These are phyloP conservation scores for Drosophila planitibia DNA, from an alignment of 2,888 invertebrate species.

Conservation along the genomic window DNA sequence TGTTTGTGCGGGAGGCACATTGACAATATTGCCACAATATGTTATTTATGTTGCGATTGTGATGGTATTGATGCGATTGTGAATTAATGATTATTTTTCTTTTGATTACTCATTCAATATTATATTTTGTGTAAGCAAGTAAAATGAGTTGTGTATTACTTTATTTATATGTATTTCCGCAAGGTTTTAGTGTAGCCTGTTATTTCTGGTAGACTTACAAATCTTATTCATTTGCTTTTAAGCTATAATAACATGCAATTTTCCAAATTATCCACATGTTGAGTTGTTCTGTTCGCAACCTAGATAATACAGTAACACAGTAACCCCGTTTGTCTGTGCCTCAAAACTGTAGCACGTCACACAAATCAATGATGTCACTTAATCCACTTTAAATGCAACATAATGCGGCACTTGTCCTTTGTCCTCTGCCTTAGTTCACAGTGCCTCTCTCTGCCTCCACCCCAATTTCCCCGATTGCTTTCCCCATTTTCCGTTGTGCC, in stretches of 20 bases:
- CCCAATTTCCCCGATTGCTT: constrained; percentile 6
- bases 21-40: constrained; percentile 11
- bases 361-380: constrained; percentile 75
- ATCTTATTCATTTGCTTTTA: neutral
- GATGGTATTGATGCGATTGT: neutral
- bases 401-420: constrained; percentile 59
- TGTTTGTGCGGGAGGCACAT: neutral
- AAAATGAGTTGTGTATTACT: neutral
- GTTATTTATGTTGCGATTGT: neutral
- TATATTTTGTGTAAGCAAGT: neutral
- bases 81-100: neutral
- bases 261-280: neutral
- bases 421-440: constrained; percentile 16
- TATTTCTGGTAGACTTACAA: neutral
- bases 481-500: constrained; percentile 42
- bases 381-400: constrained; percentile 51
- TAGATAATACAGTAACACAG: constrained; percentile 12
- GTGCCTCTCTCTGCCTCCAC: neutral
- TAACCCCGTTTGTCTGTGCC: constrained; percentile 38
- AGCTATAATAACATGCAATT: neutral
- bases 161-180: neutral
- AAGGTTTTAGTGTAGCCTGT: neutral
- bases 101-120: neutral
- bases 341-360: constrained; percentile 51
- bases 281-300: constrained; percentile 1